Evolutionary conservation across 2,888 invertebrate genomes (phyloP).

Genomic region (Tinea trinotella): DNA sequence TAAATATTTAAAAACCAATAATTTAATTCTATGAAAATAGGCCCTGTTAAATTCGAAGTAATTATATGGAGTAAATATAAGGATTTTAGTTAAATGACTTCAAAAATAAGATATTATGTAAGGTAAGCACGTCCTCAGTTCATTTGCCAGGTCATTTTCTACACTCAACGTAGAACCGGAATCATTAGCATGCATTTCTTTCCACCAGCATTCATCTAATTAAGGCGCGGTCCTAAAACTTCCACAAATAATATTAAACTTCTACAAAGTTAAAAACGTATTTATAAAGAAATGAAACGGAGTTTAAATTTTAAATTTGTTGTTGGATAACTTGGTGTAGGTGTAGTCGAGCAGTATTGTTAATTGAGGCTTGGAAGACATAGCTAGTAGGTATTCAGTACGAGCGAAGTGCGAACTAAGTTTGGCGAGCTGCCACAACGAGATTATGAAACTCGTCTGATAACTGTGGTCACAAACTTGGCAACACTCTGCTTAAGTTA

Average conservation of each 20-base stretch:
- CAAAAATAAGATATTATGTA: slow-evolving; percentile 8
- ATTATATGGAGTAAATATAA: too few species aligned
- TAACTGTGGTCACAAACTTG: slow-evolving; percentile 13
- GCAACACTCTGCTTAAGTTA: slow-evolving; percentile 1
- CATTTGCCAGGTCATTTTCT: slow-evolving; percentile 18
- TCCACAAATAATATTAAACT: not conserved
- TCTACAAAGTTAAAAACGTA: too few species aligned
- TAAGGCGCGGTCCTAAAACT: slow-evolving; percentile 4
- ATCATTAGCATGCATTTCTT: not conserved
- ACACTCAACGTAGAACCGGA: slow-evolving; percentile 11
- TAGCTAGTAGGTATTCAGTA: slow-evolving; percentile 11
- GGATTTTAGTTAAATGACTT: not conserved
- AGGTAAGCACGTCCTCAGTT: slow-evolving; percentile 5
- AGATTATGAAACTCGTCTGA: slow-evolving; percentile 18
- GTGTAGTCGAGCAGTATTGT: slow-evolving; percentile 13
- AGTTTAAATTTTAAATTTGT: not conserved
- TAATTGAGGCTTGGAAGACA: slow-evolving; percentile 17
- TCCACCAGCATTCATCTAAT: not conserved
- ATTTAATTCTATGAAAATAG: too few species aligned
- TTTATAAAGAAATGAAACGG: slow-evolving; percentile 2
- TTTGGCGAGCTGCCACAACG: slow-evolving; percentile 19
- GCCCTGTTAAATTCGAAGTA: too few species aligned
- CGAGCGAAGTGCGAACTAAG: slow-evolving; percentile 7
- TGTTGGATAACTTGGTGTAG: not conserved
- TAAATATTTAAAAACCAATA: too few species aligned